Evolutionary conservation across 1,140 invertebrate genomes (phyloP).

Genomic region (Temnothorax nylanderi): DNA sequence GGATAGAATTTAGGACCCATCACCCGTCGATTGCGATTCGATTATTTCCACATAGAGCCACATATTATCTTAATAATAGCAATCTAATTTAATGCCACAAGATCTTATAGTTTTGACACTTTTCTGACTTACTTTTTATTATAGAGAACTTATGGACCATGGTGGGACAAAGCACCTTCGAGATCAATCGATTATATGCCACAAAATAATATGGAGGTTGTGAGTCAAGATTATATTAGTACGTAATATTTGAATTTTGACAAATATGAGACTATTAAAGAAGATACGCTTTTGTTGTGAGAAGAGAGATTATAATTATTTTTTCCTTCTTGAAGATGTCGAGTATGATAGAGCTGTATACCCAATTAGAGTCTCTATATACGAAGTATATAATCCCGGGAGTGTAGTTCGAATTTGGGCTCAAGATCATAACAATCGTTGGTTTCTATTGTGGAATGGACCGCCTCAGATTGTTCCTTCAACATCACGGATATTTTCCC

Average conservation of each 20-base stretch:
- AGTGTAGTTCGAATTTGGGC: constrained; percentile 94
- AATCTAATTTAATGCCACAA: background rate
- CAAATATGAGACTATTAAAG: constrained; percentile 15
- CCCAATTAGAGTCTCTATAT: constrained; percentile 92
- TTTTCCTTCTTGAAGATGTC: constrained; percentile 86
- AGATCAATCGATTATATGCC: constrained; percentile 90
- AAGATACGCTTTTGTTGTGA: background rate
- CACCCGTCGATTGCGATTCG: background rate
- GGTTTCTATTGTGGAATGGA: constrained; percentile 93
- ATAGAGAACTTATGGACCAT: constrained; percentile 95
- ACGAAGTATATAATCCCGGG: constrained; percentile 96
- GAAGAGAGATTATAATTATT: constrained; percentile 30
- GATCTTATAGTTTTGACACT: constrained; percentile 30
- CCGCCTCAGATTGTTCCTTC: constrained; percentile 88
- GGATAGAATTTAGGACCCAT: background rate
- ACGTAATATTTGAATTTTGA: constrained; percentile 64
- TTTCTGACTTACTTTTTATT: constrained; percentile 69
- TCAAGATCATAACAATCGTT: constrained; percentile 86
- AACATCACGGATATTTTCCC: constrained; percentile 91
- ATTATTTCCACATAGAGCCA: background rate
- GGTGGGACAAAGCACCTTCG: constrained; percentile 94
- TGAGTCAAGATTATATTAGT: constrained; percentile 95
- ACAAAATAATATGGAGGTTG: constrained; percentile 89
- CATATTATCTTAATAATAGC: background rate
- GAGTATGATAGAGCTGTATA: constrained; percentile 91